Evolutionary conservation across 2,888 invertebrate genomes (phyloP), one percentile per base, ranked within the genome.

Genomic region (Andrena haemorrhoa): DNA sequence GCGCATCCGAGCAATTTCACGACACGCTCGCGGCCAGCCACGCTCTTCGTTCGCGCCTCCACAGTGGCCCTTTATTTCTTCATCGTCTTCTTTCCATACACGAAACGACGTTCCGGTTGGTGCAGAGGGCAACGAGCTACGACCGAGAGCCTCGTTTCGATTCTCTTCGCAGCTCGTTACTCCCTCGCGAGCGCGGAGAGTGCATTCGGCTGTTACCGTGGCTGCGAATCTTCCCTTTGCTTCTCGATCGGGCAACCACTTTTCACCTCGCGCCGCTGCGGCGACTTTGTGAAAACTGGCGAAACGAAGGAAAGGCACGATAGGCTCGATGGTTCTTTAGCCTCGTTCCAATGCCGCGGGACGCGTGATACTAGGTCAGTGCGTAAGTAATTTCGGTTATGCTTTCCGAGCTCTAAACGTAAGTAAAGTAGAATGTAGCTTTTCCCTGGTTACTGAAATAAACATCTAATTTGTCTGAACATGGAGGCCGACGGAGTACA

Each of bases 1-100:
- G 81, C 87, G 75, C 74, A 76, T 86, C 86, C 78, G 79, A 74
- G 71, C 76, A 79, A 85, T 85, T 86, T 87, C 83, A 83, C 85
- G 81, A 85, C 64, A 75, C 78, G 82, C 58, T 75, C 78, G 82
- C 60, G 73, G 63, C 70, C 7, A 53, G 53, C 53, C 20, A 2
- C 61, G 53, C 5, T 29, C 29, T 3, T 35, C 5, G 10, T 35
- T 2, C 41, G 7, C 23, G 51, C 60, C 26, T 35, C 20, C 7
- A 8, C 49, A 1, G 7, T 26, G 41, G 41, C 5, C 31, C 7
- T n/a, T 1, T 41, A 23, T 56, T 35, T 58, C 56, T 23, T 58
- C 47, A 10, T 12, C 58, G 35, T 47, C 47, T 58, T 64, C 5
- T 29, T 20, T 6, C 35, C 5, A 7, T 35, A 6, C 41, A 3